Evolutionary conservation across 1,140 invertebrate species (phyloP), one percentile per base, ranked within the genome.

Genomic region (Wasmannia auropunctata): DNA sequence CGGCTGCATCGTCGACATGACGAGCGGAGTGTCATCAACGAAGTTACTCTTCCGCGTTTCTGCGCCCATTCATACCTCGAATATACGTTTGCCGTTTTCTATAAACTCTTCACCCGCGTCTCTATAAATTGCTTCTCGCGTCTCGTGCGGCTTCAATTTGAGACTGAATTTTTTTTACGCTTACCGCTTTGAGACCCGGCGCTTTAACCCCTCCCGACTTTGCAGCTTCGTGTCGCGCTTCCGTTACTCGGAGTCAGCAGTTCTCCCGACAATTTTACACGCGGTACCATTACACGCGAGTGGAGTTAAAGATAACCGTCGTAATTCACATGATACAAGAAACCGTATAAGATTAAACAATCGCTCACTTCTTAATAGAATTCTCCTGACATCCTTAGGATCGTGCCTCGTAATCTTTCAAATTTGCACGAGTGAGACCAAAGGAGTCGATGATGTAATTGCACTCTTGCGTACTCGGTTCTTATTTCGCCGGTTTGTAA

Each of bases 11-110:
- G 56, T 43, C 34, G 46, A 80, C 46, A 14, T 34, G 77, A 54
- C 70, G 31, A n/a, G 25, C 28, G 37, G 25, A 54, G 31, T 67
- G 34, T 56, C 46, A 69, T 80, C 77, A 80, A 54, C 77, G 28
- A 22, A 69, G 16, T 80, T n/a, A 54, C 49, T 69, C 62, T 69
- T 51, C 77, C 77, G 49, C 34, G 22, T 69, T 69, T 40, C 31
- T 65, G 40, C 40, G 40, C 5, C 31, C 62, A 19, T 51, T 51
- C 25, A 37, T 11, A 19, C n/a, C 19, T 43, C 43, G 25, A 62
- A 62, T 19, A 11, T 3, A 5, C n/a, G n/a, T n/a, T 46, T 43
- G 16, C 14, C n/a, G 22, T 62, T 8, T 58, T 25, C 16, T 25
- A 0, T 3, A 3, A 51, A 8, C 16, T 37, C 37, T 34, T 28